Percentiles rank a stretch among this genome's conserved stretches.
phyloP scores from a whole-genome alignment of 2,888 invertebrate genomes.

The Ceratothoa steindachneri region DNA sequence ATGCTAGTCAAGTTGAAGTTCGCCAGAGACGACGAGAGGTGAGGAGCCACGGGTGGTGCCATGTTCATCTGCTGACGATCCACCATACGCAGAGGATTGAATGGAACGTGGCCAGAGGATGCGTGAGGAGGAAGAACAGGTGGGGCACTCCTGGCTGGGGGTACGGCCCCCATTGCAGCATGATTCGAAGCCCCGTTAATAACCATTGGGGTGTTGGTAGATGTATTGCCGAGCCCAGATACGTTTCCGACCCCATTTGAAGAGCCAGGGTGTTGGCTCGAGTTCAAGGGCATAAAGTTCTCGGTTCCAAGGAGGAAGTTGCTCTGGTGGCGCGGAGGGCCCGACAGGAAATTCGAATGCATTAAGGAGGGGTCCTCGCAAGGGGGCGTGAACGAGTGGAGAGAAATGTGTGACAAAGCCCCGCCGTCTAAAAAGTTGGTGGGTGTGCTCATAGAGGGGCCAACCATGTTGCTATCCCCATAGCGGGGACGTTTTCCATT shows the following conservation, averaged over 20 bases:
- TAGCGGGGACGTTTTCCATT: conserved; percentile 29
- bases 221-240: neutral
- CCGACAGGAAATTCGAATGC: conserved; percentile 35
- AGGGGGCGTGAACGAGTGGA: conserved; percentile 41
- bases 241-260: conserved; percentile 8
- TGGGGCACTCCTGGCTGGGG: conserved; percentile 8
- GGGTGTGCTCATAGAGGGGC: conserved; percentile 25
- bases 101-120: conserved; percentile 33
- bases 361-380: conserved; percentile 38
- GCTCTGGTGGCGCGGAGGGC: conserved; percentile 30
- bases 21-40: conserved; percentile 43
- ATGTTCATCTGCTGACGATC: conserved; percentile 40
- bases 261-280: conserved; percentile 33
- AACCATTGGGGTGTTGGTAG: neutral
- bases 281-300: conserved; percentile 35
- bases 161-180: neutral
- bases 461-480: conserved; percentile 33
- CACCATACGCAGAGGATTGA: conserved; percentile 42
- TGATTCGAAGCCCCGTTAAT: neutral
- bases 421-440: conserved; percentile 34
- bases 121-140: conserved; percentile 36
- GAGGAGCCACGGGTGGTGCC: conserved; percentile 31
- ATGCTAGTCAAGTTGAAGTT: conserved; percentile 48
- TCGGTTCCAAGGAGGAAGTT: conserved; percentile 39
- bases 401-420: conserved; percentile 33